Percentiles rank a stretch among this genome's conserved stretches.
phyloP scores from a whole-genome alignment of 2,888 invertebrate genomes.

The Halictus ligatus region DNA sequence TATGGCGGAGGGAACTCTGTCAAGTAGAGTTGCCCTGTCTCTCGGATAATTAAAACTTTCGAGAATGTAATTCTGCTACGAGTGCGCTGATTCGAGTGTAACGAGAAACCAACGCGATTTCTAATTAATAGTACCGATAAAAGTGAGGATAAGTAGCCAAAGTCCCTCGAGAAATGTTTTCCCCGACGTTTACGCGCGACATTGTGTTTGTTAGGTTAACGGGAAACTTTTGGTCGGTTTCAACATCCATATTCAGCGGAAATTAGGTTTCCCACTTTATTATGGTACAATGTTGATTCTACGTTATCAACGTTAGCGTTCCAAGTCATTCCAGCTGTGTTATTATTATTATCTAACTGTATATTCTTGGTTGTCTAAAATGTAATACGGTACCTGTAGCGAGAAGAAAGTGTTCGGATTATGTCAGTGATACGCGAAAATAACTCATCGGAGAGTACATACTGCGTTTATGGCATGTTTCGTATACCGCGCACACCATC shows the following conservation, averaged over 20 bases:
- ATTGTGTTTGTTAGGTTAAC: neutral
- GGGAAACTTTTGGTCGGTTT: neutral
- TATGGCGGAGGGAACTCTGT: slow-evolving; percentile 48
- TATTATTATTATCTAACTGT: too few relatives aligned
- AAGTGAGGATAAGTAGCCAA: neutral
- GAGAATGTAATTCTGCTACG: slow-evolving; percentile 54
- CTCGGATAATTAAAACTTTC: slow-evolving; percentile 69
- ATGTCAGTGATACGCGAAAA: too few relatives aligned
- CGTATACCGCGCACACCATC: neutral
- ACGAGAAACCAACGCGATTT: slow-evolving; percentile 24
- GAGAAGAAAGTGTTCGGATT: too few relatives aligned
- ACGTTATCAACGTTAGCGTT: neutral
- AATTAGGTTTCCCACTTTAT: neutral
- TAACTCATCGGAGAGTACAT: too few relatives aligned
- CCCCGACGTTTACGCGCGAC: neutral
- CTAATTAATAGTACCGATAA: slow-evolving; percentile 17
- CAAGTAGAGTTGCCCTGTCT: slow-evolving; percentile 48
- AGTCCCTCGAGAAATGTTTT: neutral
- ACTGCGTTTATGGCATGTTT: neutral
- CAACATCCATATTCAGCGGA: neutral
- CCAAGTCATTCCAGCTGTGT: too few relatives aligned
- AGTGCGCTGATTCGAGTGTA: slow-evolving; percentile 32
- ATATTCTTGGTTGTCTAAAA: too few relatives aligned
- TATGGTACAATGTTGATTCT: neutral
- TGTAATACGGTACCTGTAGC: too few relatives aligned